Evolutionary conservation across 1,140 invertebrate species (phyloP), one percentile per base, ranked within the genome.

Genomic region (Tetramorium parvispinum): DNA sequence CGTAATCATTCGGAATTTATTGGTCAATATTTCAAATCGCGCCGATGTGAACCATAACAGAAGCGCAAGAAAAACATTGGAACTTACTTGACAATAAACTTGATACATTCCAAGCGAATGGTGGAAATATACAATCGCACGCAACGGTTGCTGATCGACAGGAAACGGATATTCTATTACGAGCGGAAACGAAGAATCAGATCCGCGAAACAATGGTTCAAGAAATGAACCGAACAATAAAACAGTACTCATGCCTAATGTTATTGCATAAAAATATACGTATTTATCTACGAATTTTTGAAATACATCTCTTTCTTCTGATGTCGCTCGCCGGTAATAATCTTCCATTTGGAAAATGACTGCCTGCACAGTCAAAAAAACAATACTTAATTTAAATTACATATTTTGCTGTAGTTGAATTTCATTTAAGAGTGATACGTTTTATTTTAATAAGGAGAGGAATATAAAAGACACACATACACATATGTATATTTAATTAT

Each of bases 101-200:
- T 92, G 91, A 27, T 88, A 49, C 1, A 70, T 27, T 16, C 77
- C 79, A 13, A 90, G 32, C 2, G 37, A n/a, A 27, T 92, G 91
- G 32, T 89, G 89, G 0, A 71, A 0, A 43, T 89, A 92, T 10
- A 92, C 27, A 0, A 88, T 51, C 13, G 49, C 43, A 0, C n/a
- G 66, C 3, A 87, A 27, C 0, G 70, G 37, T 6, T n/a, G 5
- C 2, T 76, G 70, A 5, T 92, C 82, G 1, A 88, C 57, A 4
- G 66, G 8, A 68, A 93, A 93, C 1, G 92, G 92, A 75, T 93
- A 93, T 1, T 55, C 61, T 0, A 87, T 85, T 4, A 86, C 68
- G 0, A 63, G 68, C 3, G 92, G 92, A 66, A 90, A 90, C 0
- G 59, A 13, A 49, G 59, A 13, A 49, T 88, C 43, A 2, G 63